Evolutionary conservation across 1,140 invertebrate genomes (phyloP).

Genomic region (Wasmannia auropunctata): DNA sequence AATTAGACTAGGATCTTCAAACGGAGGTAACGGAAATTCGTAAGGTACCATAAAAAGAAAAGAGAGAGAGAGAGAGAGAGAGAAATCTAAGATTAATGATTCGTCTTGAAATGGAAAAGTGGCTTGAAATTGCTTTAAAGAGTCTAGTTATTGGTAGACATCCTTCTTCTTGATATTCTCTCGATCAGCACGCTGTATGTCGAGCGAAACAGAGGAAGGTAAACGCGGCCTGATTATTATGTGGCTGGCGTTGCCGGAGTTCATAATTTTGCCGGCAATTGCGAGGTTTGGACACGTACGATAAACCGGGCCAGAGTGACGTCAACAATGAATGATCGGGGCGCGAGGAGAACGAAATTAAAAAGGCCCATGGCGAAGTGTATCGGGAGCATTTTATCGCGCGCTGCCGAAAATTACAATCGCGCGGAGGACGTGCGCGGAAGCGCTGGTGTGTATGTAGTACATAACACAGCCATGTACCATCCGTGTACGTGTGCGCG

Average conservation of each 20-base stretch:
- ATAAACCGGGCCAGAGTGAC: neutral
- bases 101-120: neutral
- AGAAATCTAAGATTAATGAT: neutral
- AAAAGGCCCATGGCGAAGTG: slow-evolving; percentile 38
- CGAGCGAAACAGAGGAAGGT: neutral
- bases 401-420: slow-evolving; percentile 48
- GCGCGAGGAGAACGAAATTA: slow-evolving; percentile 14
- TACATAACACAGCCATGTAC: neutral
- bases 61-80: too few relatives aligned
- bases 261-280: slow-evolving; percentile 29
- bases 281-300: neutral
- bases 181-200: neutral
- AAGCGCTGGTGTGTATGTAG: too few relatives aligned
- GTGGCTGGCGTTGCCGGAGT: neutral
- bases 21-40: neutral
- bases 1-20: neutral
- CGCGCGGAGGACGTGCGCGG: neutral
- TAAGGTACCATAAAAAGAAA: neutral
- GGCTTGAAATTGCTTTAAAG: neutral
- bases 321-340: slow-evolving; percentile 46
- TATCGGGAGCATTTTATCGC: slow-evolving; percentile 37
- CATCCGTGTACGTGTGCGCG: neutral
- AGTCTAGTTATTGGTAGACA: neutral
- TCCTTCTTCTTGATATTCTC: neutral
- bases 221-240: neutral